Evolutionary conservation across 2,797 vertebrate genomes (phyloP).

Genomic region (Eutrigla gurnardus): DNA sequence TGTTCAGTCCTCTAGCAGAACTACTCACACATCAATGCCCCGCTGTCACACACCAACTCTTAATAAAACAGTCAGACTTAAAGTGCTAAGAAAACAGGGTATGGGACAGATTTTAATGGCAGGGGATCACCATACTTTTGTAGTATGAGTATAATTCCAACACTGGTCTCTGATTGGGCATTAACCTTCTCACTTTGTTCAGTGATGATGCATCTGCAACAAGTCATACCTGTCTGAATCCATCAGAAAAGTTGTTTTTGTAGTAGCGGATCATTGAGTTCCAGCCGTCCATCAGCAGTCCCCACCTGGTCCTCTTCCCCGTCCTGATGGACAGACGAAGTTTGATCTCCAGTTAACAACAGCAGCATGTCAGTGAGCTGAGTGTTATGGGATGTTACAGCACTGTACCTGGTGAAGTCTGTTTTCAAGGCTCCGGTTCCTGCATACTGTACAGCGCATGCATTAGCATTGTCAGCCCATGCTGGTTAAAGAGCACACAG

Average conservation of each 20-base stretch:
- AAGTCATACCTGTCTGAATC: constrained; percentile 92
- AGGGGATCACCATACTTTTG: too few relatives aligned
- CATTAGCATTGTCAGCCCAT: constrained; percentile 99
- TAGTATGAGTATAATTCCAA: too few relatives aligned
- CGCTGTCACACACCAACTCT: too few relatives aligned
- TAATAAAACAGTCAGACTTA: too few relatives aligned
- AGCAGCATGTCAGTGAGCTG: background rate
- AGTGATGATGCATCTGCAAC: background rate
- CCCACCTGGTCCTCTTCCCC: constrained; percentile 95
- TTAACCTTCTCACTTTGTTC: background rate
- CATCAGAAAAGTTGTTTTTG: constrained; percentile 99
- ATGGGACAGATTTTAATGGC: too few relatives aligned
- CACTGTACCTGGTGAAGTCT: constrained; percentile 93
- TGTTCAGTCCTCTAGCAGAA: too few relatives aligned
- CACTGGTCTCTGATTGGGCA: background rate
- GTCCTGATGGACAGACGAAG: constrained; percentile 82
- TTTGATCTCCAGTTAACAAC: background rate
- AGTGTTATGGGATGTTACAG: background rate
- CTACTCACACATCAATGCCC: too few relatives aligned
- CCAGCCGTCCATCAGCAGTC: constrained; percentile 96
- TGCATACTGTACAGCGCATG: constrained; percentile 98
- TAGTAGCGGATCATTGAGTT: constrained; percentile 98
- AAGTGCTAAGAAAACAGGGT: too few relatives aligned
- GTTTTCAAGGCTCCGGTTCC: constrained; percentile 99
- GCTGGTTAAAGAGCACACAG: constrained; percentile 82